A percentile compares a stretch with the other conserved stretches of the same genome.
Evolutionary conservation across 2,797 vertebrate genomes (phyloP).

Genomic region (Tamandua tetradactyla): DNA sequence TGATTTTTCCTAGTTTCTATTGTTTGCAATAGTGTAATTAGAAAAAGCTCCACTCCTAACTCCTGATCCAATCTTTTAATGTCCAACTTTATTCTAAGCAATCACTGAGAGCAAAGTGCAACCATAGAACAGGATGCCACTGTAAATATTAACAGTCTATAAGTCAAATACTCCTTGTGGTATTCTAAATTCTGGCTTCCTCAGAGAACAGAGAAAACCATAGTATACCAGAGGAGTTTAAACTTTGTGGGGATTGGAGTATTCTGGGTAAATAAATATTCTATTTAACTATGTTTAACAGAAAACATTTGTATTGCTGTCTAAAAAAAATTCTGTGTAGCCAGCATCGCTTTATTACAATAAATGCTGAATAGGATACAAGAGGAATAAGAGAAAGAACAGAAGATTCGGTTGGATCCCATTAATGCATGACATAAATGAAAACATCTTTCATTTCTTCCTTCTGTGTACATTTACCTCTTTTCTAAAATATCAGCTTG

Average conservation of each 20-base stretch:
- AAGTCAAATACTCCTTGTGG: neutral
- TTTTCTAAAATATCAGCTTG: neutral
- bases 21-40: neutral
- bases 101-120: neutral
- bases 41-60: neutral
- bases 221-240: neutral
- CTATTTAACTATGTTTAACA: neutral
- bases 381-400: neutral
- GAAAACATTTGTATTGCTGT: neutral
- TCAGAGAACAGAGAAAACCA: neutral
- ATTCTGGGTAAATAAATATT: neutral
- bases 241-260: neutral
- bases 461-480: neutral
- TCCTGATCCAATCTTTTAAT: neutral
- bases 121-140: neutral
- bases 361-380: neutral
- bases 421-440: neutral
- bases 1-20: neutral
- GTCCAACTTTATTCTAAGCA: neutral
- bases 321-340: neutral
- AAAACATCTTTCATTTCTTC: neutral
- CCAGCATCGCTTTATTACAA: neutral
- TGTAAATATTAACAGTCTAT: neutral
- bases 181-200: neutral
- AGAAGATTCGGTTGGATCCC: neutral